A percentile compares a stretch with the other conserved stretches of the same genome.
Conservation (phyloP, 1,140 invertebrate species). For the Eulimnadia texana region DNA sequence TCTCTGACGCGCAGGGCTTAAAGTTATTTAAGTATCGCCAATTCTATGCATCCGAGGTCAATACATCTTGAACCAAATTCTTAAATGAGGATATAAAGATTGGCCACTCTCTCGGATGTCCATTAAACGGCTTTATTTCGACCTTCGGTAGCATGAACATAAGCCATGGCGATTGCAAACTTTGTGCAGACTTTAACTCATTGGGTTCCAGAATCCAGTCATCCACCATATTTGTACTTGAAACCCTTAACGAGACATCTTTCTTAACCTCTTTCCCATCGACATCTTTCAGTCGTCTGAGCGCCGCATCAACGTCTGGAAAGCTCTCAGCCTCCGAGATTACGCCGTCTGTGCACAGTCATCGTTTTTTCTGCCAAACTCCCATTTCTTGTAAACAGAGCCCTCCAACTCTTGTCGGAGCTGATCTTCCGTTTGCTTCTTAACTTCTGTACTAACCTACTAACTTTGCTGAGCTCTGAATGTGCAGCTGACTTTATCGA, state of each 20-base stretch:
- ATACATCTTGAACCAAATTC: conserved; percentile 1
- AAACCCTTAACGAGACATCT: background rate
- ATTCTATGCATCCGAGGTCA: background rate
- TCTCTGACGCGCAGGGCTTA: background rate
- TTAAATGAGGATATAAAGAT: conserved; percentile 1
- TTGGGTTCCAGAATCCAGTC: background rate
- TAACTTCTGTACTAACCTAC: too few species aligned
- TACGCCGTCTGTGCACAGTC: too few species aligned
- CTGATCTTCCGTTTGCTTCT: background rate
- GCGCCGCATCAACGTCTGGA: background rate
- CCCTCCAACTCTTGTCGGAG: background rate
- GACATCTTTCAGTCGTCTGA: background rate
- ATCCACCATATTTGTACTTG: background rate
- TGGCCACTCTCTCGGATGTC: conserved; percentile 2
- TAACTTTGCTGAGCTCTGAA: too few species aligned
- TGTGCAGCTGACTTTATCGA: too few species aligned
- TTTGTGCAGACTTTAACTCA: background rate
- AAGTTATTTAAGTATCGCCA: background rate
- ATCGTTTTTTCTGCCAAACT: too few species aligned
- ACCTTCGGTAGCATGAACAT: background rate
- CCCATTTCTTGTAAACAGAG: too few species aligned
- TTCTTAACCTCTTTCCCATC: background rate
- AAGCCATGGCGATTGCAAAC: background rate
- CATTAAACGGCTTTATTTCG: conserved; percentile 1
- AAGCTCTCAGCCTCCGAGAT: background rate